Evolutionary conservation across 2,888 invertebrate genomes (phyloP), one percentile per base, ranked within the genome.

Genomic region (Nemapogon koenigi): DNA sequence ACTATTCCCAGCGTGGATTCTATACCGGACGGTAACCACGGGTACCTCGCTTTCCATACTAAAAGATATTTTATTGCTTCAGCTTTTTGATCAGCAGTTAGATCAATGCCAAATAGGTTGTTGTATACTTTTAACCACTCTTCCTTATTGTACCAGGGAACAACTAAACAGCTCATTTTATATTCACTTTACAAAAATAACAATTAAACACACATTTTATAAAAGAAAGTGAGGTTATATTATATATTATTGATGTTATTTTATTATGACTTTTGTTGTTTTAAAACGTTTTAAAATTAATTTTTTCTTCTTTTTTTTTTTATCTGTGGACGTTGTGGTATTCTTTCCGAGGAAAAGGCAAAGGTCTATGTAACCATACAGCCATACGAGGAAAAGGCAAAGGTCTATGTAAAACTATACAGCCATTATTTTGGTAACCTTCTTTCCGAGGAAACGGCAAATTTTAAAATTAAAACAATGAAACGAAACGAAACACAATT

Each of bases 1-100:
- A 85, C 55, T 44, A 85, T 55, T 36, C 75, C 71, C 36, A 83
- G 51, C 1, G 86, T 85, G 16, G 84, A 83, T 59, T 84, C 84
- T 42, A 86, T 69, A n/a, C 82, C 84, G 31, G 82, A 76, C 16
- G 83, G 82, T 40, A 85, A 53, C 22, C 70, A 62, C 4, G 82
- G 81, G 40, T 72, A 78, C 44, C 85, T 65, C 10, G 68, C 60
- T 64, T 84, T 84, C 85, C 85, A 85, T 41, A 82, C 53, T 40
- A 73, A 53, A 41, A 83, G 60, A 16, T 3, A 7, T 15, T 30
- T 30, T 6, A 4, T 14, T 19, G 80, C 83, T 44, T 69, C 51
- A 50, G 55, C 49, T 57, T 68, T 67, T 28, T 59, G 54, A 18
- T 46, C 39, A 26, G 47, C 41, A 13, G 52, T 54, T 28, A 53